phyloP scores from a whole-genome alignment of 2,797 vertebrate genomes.

The Acipenser transmontanus region DNA sequence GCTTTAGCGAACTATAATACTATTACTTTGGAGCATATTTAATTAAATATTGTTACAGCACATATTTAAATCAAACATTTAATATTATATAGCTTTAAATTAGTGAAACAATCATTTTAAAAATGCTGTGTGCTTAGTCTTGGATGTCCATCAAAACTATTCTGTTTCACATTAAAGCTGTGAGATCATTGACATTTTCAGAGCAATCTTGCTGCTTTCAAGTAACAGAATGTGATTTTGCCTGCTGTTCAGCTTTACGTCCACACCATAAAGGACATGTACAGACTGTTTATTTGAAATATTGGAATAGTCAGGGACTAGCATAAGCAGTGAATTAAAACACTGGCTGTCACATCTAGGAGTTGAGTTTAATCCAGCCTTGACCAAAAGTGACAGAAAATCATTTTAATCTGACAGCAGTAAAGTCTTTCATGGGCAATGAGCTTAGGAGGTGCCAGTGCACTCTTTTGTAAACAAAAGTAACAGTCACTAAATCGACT shows the following conservation, averaged over 20 bases:
- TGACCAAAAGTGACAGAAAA: conserved; percentile 29
- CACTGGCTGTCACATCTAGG: conserved; percentile 22
- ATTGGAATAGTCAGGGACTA: conserved; percentile 14
- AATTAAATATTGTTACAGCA: no score
- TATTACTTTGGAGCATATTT: no score
- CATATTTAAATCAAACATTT: no score
- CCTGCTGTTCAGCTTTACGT: conserved; percentile 5
- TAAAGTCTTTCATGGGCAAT: conserved; percentile 17
- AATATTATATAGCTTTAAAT: neutral
- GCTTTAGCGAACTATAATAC: no score
- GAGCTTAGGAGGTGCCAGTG: conserved; percentile 16
- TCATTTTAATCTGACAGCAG: conserved; percentile 28
- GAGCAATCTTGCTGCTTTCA: neutral
- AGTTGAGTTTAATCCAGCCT: conserved; percentile 25
- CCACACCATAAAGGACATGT: conserved; percentile 8
- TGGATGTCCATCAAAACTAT: neutral
- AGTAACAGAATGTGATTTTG: conserved; percentile 14
- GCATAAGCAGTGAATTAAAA: conserved; percentile 17
- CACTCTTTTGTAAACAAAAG: conserved; percentile 20
- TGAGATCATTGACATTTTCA: conserved; percentile 12
- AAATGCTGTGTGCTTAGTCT: neutral
- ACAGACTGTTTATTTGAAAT: conserved; percentile 19
- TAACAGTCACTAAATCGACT: conserved; percentile 16
- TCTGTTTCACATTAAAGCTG: conserved; percentile 2
- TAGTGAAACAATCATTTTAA: neutral